Evolutionary conservation across 1,140 invertebrate genomes (phyloP).

Genomic region (Phortica variegata): DNA sequence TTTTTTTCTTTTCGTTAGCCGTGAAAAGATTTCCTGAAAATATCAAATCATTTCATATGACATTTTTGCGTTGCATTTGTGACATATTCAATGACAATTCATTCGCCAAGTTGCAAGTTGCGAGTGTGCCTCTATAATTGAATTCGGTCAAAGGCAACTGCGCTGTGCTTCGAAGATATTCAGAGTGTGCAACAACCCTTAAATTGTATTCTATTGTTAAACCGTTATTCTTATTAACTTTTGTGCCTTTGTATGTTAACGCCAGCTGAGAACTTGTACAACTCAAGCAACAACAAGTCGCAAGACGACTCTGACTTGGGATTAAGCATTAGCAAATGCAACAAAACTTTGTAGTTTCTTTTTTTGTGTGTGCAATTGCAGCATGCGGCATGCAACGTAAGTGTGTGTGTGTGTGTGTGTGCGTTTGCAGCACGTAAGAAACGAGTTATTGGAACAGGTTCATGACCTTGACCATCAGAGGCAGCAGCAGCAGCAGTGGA

Average conservation of each 20-base stretch:
- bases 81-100: slow-evolving; percentile 27
- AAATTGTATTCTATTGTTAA: too few species aligned
- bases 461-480: slow-evolving; percentile 54
- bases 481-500: background rate
- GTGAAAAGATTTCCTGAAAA: slow-evolving; percentile 21
- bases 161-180: slow-evolving; percentile 19
- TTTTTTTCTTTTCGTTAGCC: too few species aligned
- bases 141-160: slow-evolving; percentile 10
- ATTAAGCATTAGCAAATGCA: too few species aligned
- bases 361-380: slow-evolving; percentile 11
- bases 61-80: slow-evolving; percentile 34
- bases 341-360: too few species aligned
- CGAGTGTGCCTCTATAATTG: slow-evolving; percentile 35
- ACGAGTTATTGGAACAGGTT: slow-evolving; percentile 55
- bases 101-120: slow-evolving; percentile 3
- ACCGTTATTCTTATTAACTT: too few species aligned
- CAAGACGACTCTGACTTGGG: too few species aligned
- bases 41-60: slow-evolving; percentile 49
- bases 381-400: background rate
- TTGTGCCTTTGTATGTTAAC: slow-evolving; percentile 17
- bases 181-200: too few species aligned
- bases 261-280: slow-evolving; percentile 6
- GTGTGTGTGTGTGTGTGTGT: slow-evolving; percentile 16
- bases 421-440: slow-evolving; percentile 42
- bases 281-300: slow-evolving; percentile 18